Evolutionary conservation across 30 jellyfish, hydroid and myxozoan species (phyloP).

Genomic region (Morbakka virulenta): DNA sequence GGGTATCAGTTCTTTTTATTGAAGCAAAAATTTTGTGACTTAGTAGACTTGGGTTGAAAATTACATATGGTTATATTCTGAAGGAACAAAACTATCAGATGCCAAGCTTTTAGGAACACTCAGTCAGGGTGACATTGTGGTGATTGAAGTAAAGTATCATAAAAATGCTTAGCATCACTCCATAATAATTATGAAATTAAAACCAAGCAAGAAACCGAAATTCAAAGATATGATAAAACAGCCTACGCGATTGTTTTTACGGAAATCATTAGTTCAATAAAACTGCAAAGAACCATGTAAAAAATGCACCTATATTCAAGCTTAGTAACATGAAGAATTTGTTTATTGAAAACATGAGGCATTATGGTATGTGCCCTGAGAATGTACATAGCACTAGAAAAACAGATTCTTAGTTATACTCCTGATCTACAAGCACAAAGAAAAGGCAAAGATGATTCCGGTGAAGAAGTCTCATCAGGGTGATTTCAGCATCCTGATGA

Average conservation of each 20-base stretch:
- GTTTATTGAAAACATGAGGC: not conserved
- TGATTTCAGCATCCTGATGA: too few relatives aligned
- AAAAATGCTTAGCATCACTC: constrained; percentile 5
- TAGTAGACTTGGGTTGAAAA: not conserved
- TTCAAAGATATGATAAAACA: not conserved
- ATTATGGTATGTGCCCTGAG: not conserved
- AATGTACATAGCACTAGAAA: constrained; percentile 42
- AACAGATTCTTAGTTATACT: not conserved
- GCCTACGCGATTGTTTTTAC: too few relatives aligned
- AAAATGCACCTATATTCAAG: constrained; percentile 32
- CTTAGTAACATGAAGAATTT: not conserved
- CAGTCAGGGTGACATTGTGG: constrained; percentile 37
- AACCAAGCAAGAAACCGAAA: not conserved
- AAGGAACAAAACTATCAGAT: constrained; percentile 13
- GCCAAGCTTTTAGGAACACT: constrained; percentile 27
- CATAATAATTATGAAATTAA: constrained; percentile 17
- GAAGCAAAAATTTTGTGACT: constrained; percentile 27
- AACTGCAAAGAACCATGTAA: too few relatives aligned
- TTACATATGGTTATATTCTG: constrained; percentile 1
- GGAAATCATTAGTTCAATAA: not conserved
- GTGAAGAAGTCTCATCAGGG: too few relatives aligned
- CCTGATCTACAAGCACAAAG: constrained; percentile 32
- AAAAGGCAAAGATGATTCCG: constrained; percentile 30
- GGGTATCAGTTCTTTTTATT: constrained; percentile 1
- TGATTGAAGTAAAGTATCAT: constrained; percentile 19